Base-by-base conservation (phyloP, 2,113 vertebrate genomes). In the Lonchura striata region DNA sequence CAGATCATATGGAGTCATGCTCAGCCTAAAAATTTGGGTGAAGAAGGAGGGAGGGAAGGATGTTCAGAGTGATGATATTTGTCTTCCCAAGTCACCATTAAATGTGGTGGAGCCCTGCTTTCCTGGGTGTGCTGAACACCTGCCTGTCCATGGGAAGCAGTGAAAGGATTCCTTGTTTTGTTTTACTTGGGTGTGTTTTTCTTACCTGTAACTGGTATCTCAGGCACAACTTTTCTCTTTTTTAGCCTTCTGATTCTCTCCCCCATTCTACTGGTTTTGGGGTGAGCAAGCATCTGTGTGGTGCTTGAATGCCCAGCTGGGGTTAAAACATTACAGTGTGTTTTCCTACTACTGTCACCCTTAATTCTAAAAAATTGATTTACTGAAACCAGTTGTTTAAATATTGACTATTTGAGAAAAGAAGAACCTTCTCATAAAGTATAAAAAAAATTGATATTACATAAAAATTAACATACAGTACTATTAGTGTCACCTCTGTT, bases 51-150 rank as follows among this genome's bases (percentile, higher is more conserved):
- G 27, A 76, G n/a, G 47, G 41, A 31, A 31, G 24, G 47, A 61
- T 61, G 35, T 20, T 76, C 54, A 61, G 8, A 47, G 21, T 13
- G 39, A 75, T 6, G 16, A 39, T 5, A 15, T n/a, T 25, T 54
- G 39, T 53, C 22, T 50, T 50, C 37, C 20, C 28, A n/a, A 60
- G 24, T n/a, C 47, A 42, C 30, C 53, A 54, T 22, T 9, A 22
- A 2, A 31, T 0, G 0, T 47, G n/a, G 54, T 16, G 12, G 21
- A 54, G 8, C n/a, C 14, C 25, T 76, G 41, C 47, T 35, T 53
- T 61, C 25, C 41, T 19, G 47, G 30, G n/a, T 30, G 24, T 35
- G 30, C 30, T 41, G 30, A 47, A 47, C 21, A 31, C 24, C 8
- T 54, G 12, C n/a, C 54, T 41, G 70, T 30, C 46, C 20, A 18